A percentile compares a stretch with the other conserved stretches of the same genome.
Evolutionary conservation across 2,113 vertebrate genomes (phyloP).

Genomic region (Heterochromis multidens): DNA sequence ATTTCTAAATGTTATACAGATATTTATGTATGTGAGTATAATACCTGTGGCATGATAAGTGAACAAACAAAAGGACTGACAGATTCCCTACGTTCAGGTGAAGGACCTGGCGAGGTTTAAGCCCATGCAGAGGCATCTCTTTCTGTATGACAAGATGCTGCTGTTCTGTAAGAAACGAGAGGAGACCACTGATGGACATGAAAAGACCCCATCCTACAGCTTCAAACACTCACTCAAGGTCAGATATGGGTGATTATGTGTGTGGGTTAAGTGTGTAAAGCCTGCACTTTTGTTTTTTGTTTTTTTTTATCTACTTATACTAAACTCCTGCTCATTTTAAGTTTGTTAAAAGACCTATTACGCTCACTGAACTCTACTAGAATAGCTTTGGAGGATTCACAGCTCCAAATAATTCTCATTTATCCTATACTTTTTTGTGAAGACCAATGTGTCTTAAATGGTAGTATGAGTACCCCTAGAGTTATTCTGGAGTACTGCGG

Average conservation of each 20-base stretch:
- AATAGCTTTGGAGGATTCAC: not conserved
- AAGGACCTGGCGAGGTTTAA: constrained; percentile 95
- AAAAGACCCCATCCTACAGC: constrained; percentile 88
- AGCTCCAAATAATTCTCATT: not conserved
- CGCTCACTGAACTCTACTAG: not conserved
- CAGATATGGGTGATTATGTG: constrained; percentile 1
- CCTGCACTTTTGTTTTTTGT: too few species aligned
- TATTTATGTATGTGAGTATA: too few species aligned
- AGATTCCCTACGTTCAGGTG: constrained; percentile 62
- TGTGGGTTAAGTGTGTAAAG: not conserved
- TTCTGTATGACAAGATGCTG: constrained; percentile 88
- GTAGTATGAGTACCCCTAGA: not conserved
- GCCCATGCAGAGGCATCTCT: constrained; percentile 94
- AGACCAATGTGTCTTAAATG: not conserved
- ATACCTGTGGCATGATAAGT: not conserved
- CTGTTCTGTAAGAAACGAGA: constrained; percentile 95
- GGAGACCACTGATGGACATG: constrained; percentile 84
- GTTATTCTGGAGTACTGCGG: not conserved
- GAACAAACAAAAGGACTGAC: not conserved
- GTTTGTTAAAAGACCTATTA: not conserved
- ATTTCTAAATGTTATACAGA: not conserved
- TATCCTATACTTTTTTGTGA: not conserved
- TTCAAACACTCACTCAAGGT: constrained; percentile 95
- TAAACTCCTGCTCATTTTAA: not conserved
- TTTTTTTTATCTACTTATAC: too few species aligned